phyloP scores from a whole-genome alignment of 2,113 vertebrate species.

The Chunga burmeisteri region DNA sequence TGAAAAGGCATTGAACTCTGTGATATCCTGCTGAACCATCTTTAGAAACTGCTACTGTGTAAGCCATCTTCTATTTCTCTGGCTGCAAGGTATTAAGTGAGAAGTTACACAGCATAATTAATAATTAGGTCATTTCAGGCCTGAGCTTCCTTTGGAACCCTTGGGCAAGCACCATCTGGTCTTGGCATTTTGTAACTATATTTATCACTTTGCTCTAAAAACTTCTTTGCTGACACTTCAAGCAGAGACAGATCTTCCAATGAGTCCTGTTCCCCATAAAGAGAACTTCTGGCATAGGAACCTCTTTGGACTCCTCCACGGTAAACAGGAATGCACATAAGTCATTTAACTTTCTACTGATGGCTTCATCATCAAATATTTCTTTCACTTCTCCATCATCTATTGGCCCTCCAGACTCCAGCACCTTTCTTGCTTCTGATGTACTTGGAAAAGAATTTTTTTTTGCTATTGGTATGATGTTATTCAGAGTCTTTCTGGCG shows the following conservation, averaged over 20 bases:
- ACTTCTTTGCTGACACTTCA: not conserved
- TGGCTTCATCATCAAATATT: not conserved
- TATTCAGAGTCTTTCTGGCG: not conserved
- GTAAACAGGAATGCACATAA: not conserved
- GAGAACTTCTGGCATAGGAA: not conserved
- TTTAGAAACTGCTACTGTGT: not conserved
- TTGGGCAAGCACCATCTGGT: slow-evolving; percentile 22
- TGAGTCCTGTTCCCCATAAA: not conserved
- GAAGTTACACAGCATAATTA: not conserved
- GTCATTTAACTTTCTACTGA: not conserved
- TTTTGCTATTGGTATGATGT: not conserved
- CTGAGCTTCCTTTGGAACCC: not conserved
- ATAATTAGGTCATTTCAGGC: not conserved
- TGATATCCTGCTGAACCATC: not conserved
- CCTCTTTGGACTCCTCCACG: not conserved
- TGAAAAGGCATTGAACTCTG: not conserved
- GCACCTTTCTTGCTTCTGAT: not conserved
- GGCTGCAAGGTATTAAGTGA: not conserved
- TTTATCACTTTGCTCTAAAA: slow-evolving; percentile 13
- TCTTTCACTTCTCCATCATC: not conserved
- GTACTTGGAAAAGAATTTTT: not conserved
- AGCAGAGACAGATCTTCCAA: not conserved
- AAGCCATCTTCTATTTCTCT: not conserved
- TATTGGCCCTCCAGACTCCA: not conserved
- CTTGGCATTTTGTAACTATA: slow-evolving; percentile 1